A percentile compares a stretch with the other conserved stretches of the same genome.
phyloP scores from a whole-genome alignment of 2,797 vertebrate species.

The Synanceia verrucosa region DNA sequence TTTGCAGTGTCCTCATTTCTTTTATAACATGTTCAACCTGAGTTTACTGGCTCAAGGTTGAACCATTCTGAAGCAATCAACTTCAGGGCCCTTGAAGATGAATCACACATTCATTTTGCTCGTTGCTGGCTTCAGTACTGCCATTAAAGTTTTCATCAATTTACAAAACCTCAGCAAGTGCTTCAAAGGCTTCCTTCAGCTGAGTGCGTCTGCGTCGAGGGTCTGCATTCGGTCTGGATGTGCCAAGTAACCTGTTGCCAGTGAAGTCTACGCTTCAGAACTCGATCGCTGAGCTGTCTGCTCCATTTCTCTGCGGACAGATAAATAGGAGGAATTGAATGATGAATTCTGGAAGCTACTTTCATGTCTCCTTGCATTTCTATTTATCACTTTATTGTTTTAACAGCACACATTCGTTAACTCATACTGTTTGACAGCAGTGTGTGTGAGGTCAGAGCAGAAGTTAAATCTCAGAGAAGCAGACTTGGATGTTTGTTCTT shows the following conservation, averaged over 20 bases:
- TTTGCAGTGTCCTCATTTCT: neutral
- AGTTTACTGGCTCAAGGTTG: slow-evolving; percentile 46
- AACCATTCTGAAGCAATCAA: slow-evolving; percentile 64
- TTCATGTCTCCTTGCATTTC: slow-evolving; percentile 10
- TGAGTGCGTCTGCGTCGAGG: slow-evolving; percentile 13
- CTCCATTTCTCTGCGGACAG: neutral
- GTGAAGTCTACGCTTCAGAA: slow-evolving; percentile 8
- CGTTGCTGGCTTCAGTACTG: slow-evolving; percentile 37
- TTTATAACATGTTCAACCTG: slow-evolving; percentile 42
- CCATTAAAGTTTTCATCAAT: slow-evolving; percentile 55
- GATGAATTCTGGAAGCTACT: slow-evolving; percentile 11
- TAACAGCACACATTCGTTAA: neutral
- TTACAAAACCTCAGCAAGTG: slow-evolving; percentile 33
- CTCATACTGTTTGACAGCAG: neutral
- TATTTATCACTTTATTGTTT: slow-evolving; percentile 30
- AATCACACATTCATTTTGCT: slow-evolving; percentile 58
- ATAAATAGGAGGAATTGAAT: slow-evolving; percentile 7
- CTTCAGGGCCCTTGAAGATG: slow-evolving; percentile 44
- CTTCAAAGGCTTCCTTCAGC: slow-evolving; percentile 56
- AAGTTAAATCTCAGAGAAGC: neutral
- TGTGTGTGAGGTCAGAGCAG: neutral
- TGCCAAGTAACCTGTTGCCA: slow-evolving; percentile 39
- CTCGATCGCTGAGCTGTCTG: neutral
- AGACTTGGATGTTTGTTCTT: neutral
- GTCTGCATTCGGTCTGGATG: neutral